Evolutionary conservation across 2,888 invertebrate genomes (phyloP).

Genomic region (Tethea ocularis): DNA sequence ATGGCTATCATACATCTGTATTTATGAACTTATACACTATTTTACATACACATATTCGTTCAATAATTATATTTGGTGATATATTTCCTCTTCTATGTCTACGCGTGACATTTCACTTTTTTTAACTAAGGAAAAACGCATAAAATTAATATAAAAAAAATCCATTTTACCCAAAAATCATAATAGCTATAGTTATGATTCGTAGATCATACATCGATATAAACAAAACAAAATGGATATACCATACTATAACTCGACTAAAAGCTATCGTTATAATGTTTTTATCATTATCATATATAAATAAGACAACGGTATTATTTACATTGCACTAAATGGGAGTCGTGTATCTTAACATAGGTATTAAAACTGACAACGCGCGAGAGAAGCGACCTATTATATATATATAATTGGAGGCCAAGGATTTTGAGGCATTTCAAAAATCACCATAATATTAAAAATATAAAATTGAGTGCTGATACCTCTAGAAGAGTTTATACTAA

Average conservation of each 20-base stretch:
- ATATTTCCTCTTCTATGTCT: constrained; percentile 29
- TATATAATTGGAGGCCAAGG: not conserved
- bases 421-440: not conserved
- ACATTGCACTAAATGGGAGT: constrained; percentile 60
- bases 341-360: constrained; percentile 33
- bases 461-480: not conserved
- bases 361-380: constrained; percentile 26
- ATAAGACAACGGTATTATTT: constrained; percentile 52
- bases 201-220: constrained; percentile 16
- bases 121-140: constrained; percentile 2
- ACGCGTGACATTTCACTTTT: not conserved
- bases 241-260: constrained; percentile 27
- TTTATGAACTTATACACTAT: constrained; percentile 54
- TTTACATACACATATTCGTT: constrained; percentile 55
- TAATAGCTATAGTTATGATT: constrained; percentile 8
- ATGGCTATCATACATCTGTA: constrained; percentile 67
- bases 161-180: constrained; percentile 5
- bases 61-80: constrained; percentile 72
- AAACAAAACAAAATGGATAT: constrained; percentile 32
- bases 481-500: not conserved
- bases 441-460: not conserved
- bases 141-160: constrained; percentile 6
- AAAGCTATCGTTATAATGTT: constrained; percentile 29
- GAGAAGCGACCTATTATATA: constrained; percentile 11
- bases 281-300: constrained; percentile 38